Percentiles rank a stretch among this genome's conserved stretches.
Conservation (phyloP, 2,888 invertebrate genomes). For the Tribolium freemani region DNA sequence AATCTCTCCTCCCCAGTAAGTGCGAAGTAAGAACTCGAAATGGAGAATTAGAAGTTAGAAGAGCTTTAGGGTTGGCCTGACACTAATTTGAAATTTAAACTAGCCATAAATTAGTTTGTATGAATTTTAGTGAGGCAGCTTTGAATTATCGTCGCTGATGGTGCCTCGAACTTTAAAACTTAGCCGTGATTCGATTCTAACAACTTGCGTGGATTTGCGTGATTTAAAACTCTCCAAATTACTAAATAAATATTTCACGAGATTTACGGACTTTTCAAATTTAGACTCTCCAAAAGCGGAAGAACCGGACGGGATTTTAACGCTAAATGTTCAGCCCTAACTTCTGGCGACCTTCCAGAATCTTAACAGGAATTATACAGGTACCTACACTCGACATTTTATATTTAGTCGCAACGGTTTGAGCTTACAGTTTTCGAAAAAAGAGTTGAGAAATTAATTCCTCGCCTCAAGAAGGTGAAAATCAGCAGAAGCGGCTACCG, state of each 20-base stretch:
- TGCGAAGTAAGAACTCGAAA: conserved; percentile 62
- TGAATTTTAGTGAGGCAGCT: conserved; percentile 59
- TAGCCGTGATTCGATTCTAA: conserved; percentile 27
- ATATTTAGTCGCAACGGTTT: not conserved
- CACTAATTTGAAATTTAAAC: conserved; percentile 67
- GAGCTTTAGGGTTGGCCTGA: conserved; percentile 62
- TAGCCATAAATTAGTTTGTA: conserved; percentile 64
- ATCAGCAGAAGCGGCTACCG: not conserved
- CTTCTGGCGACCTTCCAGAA: not conserved
- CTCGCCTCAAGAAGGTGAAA: no score
- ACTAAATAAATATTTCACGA: not conserved
- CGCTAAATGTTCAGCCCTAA: not conserved
- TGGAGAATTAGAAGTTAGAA: conserved; percentile 62
- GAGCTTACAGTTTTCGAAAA: no score
- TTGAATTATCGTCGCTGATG: conserved; percentile 31
- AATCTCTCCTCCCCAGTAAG: conserved; percentile 56
- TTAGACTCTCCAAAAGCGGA: not conserved
- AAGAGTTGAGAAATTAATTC: no score
- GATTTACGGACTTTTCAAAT: not conserved
- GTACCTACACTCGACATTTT: not conserved
- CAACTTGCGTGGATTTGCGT: conserved; percentile 4
- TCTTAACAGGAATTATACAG: not conserved
- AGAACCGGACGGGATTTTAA: not conserved
- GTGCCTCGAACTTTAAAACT: conserved; percentile 36
- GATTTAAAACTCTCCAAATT: conserved; percentile 1